phyloP scores from a whole-genome alignment of 2,888 invertebrate genomes.

The Lacanobia wlatinum region DNA sequence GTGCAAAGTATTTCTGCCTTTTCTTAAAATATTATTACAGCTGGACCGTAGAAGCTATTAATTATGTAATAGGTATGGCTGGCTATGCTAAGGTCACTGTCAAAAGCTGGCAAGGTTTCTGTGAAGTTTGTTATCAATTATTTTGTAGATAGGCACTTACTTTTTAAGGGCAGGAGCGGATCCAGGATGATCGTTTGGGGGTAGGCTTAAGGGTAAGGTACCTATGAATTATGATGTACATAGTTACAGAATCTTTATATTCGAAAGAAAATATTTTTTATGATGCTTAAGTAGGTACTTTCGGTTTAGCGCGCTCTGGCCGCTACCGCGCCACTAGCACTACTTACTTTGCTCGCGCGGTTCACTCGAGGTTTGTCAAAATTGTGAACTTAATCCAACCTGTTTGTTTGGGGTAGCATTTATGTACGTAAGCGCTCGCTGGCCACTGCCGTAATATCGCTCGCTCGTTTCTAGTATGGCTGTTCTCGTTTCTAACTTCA shows the following conservation, averaged over 20 bases:
- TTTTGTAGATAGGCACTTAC: neutral
- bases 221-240: no score
- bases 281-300: no score
- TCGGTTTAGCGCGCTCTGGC: neutral
- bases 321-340: neutral
- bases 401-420: neutral
- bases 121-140: conserved; percentile 1
- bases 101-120: neutral
- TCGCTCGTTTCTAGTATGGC: neutral
- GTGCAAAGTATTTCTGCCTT: neutral
- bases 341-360: neutral
- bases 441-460: neutral
- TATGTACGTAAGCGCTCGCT: neutral
- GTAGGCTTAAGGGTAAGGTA: no score
- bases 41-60: conserved; percentile 8
- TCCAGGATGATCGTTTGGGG: no score
- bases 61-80: conserved; percentile 15
- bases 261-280: no score
- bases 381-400: neutral
- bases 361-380: neutral
- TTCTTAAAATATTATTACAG: conserved; percentile 6
- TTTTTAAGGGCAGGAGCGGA: neutral
- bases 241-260: no score
- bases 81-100: conserved; percentile 1
- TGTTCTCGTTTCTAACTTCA: neutral